Evolutionary conservation across 2,888 invertebrate species (phyloP), one percentile per base, ranked within the genome.

Genomic region (Odontothrips loti): DNA sequence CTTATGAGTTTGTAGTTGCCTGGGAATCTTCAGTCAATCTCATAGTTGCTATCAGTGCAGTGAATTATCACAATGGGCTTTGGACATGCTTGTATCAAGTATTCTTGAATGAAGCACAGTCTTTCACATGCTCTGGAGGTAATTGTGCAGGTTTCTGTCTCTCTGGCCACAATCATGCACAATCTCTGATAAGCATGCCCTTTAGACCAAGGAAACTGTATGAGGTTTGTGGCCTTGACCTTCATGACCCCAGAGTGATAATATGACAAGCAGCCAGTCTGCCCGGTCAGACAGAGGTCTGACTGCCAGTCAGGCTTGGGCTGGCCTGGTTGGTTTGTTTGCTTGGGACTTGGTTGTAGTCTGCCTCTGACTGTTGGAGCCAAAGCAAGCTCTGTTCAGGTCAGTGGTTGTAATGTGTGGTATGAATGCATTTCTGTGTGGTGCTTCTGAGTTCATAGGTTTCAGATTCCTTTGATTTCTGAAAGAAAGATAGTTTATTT

Each of bases 261-360:
- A 75, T 27, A 12, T 75, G 27, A 27, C 23, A 75, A 27, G 68
- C 68, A 27, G 68, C 23, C 68, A 27, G 68, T 23, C 68, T 75
- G 68, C 23, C 23, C 68, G 10, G 68, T 23, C 68, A 23, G 68
- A 68, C n/a, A 68, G 68, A 75, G 68, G 68, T 75, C 68, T 75
- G 68, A 75, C 68, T 75, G 68, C 68, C 68, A 27, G 68, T 27
- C 23, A n/a, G n/a, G n/a, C 68, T 27, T 75, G 68, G 68, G 68
- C 68, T 68, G 68, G n/a, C n/a, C 23, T 23, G 68, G 68, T 27
- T 75, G 23, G 68, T 27, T 75, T 75, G 68, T 27, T 27, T 75
- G 68, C 68, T 27, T 75, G 68, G 12, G 68, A 27, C 68, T 23
- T 75, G 23, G 11, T 75, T 12, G 68, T 75, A 75, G n/a, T 75